Evolutionary conservation across 2,797 vertebrate species (phyloP).

Genomic region (Trachurus trachurus): DNA sequence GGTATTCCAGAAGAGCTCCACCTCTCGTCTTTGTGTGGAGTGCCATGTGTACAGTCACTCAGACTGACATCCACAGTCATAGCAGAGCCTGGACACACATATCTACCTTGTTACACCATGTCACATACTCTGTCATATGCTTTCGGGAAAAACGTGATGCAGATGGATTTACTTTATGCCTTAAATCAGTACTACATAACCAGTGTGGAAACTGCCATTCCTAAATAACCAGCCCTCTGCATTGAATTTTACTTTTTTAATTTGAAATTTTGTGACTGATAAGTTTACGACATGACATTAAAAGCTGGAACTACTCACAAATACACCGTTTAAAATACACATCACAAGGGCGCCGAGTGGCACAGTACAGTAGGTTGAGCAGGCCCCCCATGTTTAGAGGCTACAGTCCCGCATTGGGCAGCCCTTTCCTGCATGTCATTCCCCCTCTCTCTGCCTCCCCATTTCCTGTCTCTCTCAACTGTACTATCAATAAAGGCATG

Average conservation of each 20-base stretch:
- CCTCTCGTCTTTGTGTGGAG: constrained; percentile 75
- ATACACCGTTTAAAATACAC: background rate
- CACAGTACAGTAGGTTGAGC: no score
- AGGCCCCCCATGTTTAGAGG: no score
- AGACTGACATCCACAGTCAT: constrained; percentile 89
- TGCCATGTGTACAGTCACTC: constrained; percentile 74
- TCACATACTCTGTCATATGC: background rate
- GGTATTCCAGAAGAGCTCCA: constrained; percentile 87
- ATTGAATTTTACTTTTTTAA: background rate
- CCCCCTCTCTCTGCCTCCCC: no score
- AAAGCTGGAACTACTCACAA: background rate
- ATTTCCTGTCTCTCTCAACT: no score
- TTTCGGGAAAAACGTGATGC: background rate
- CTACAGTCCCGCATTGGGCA: no score
- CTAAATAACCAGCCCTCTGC: background rate
- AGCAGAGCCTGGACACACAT: constrained; percentile 81
- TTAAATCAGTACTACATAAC: background rate
- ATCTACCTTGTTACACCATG: constrained; percentile 9
- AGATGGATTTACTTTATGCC: background rate
- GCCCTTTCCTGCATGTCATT: no score
- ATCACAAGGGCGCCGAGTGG: no score
- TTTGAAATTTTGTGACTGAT: background rate
- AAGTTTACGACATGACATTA: background rate
- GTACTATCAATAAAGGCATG: no score
- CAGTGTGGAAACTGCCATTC: background rate